Percentiles rank a stretch among this genome's conserved stretches.
Evolutionary conservation across 2,888 invertebrate genomes (phyloP).

Genomic region (Scaptomyza reducta): DNA sequence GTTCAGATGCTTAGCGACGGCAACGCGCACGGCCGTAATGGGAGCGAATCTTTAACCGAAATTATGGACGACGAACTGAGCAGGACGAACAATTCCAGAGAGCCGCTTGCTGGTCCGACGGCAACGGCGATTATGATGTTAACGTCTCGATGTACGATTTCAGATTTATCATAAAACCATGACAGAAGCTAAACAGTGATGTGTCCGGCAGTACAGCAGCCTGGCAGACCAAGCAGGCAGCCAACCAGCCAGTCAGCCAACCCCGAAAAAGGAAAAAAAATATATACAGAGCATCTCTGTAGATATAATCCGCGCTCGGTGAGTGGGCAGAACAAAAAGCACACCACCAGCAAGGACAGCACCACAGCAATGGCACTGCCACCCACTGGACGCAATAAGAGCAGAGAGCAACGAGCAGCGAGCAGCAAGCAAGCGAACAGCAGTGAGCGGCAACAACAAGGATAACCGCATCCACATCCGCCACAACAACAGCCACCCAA

Average conservation of each 20-base stretch:
- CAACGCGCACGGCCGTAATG: conserved; percentile 34
- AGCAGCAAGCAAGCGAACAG: conserved; percentile 45
- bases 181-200: conserved; percentile 80
- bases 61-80: conserved; percentile 25
- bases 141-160: conserved; percentile 82
- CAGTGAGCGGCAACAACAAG: conserved; percentile 48
- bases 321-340: conserved; percentile 79
- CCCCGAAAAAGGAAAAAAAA: conserved; percentile 68
- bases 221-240: conserved; percentile 29
- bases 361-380: conserved; percentile 39
- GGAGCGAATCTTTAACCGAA: conserved; percentile 10
- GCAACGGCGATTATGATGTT: conserved; percentile 79
- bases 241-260: conserved; percentile 70
- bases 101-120: conserved; percentile 38
- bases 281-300: conserved; percentile 40
- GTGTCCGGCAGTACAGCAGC: conserved; percentile 66
- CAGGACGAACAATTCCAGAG: conserved; percentile 28
- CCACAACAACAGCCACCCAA: conserved; percentile 30
- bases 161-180: conserved; percentile 83
- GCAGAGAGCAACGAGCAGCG: conserved; percentile 72
- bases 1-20: conserved; percentile 32
- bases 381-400: conserved; percentile 65
- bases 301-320: conserved; percentile 76
- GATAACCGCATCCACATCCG: conserved; percentile 74
- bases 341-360: conserved; percentile 61